Base-by-base conservation (phyloP, 2,888 invertebrate genomes). In the Crioceris asparagi region DNA sequence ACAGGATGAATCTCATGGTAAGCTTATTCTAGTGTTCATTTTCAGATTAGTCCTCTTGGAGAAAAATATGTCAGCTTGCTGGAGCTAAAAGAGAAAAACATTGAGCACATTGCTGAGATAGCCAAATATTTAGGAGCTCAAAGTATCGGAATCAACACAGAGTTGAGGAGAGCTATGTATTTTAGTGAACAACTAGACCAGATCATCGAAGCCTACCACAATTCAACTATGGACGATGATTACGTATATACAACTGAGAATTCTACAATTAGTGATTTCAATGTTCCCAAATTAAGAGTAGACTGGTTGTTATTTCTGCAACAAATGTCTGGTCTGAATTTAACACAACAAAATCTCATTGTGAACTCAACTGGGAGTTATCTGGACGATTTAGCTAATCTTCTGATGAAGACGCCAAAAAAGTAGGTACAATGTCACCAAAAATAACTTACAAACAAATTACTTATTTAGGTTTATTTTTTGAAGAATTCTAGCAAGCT, bases 401-500 rank as follows among this genome's bases (percentile, higher is more conserved):
- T 58, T 15, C 27, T 56, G 3, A 18, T 40, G 26, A 46, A 41
- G 19, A 54, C 55, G 4, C 38, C 48, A 5, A 56, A 53, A 38
- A 50, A 51, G 56, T 57, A 46, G 37, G 38, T 40, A 17, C 2
- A 12, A 10, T 6, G 14, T 31, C 5, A 12, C 15, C 4, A 14
- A 4, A 12, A 27, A 14, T 14, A 3, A 27, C 15, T 7, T 21
- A 21, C 6, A 21, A 10, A 10, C 21, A 10, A 21, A 7, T 25
- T 4, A 4, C 25, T 11, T 11, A 12, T 11, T 6, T 3, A 4
- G 4, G 3, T 27, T 27, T 6, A 15, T 12, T 6, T 27, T 27
- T n/a, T 10, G 31, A 31, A 59, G 59, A 35, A 46, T 45, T 27
- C 50, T 50, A 44, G 53, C 51, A 10, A 58, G 57, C 40, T 60